Base-by-base conservation (phyloP, 2,888 invertebrate species). In the Ferrisia virgata region DNA sequence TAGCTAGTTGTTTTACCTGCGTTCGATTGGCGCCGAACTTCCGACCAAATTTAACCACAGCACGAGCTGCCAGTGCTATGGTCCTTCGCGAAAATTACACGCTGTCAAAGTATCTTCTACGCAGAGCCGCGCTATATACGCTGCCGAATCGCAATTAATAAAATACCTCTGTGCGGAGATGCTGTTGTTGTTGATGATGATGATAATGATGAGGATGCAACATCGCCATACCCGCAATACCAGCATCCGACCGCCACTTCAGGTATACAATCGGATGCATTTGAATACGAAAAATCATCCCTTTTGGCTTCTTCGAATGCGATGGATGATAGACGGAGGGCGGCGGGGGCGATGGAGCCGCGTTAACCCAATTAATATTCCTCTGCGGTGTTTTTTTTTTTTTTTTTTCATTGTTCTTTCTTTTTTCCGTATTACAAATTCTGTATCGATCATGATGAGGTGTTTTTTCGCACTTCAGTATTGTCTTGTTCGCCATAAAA, bases 1-100 rank as follows among this genome's bases (percentile, higher is more conserved):
- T 79, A 18, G 43, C 18, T 80, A 22, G 80, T 25, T 80, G 33
- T 47, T 80, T 36, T 83, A 83, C 83, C 83, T 83, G 83, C 43
- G 82, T 47, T 83, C 39, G 25, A 82, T 64, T 64, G 83, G 83
- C 83, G 83, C 83, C 83, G 36, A 83, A 83, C 83, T 83, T 83
- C 83, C 83, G 82, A 82, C 82, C 82, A 69, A 69, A 36, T 82
- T 83, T 43, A 58, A 64, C 69, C 40, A 31, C 83, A 69, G 83
- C 83, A 83, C 72, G 83, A 83, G 83, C 83, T 76, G 83, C 76
- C 53, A 53, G n/a, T 40, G 40, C 40, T 22, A 82, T 82, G 43
- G 72, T 83, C 83, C 28, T 72, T 69, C 72, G 83, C 83, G 83
- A 83, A 83, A 83, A 83, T 83, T 83, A 83, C 83, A 83, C 83